Base-by-base conservation (phyloP, 2,113 vertebrate genomes). In the Turnix velox region DNA sequence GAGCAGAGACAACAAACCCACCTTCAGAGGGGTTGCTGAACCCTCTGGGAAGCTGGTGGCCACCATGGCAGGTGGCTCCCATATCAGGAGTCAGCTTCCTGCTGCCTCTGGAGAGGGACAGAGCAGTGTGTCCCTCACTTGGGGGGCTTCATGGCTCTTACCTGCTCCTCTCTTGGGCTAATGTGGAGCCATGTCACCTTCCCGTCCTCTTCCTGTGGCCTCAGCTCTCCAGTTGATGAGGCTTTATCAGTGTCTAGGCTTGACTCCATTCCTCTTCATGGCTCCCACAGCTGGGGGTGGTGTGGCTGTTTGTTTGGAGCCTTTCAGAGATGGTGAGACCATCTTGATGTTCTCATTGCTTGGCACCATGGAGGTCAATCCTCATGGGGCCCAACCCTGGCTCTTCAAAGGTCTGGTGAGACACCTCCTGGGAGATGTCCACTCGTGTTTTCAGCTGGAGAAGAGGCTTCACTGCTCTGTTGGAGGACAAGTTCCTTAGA, bases 1-100 rank as follows among this genome's bases (percentile, higher is more conserved):
- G n/a, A 19, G 23, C 1, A 0, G 17, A 0, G 12, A 4, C 9
- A 54, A 3, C 35, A 54, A 68, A 62, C 39, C 46, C 0, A 0
- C 1, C 22, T 3, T 4, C 0, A 17, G 40, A 4, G 4, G 3
- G 9, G 14, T 23, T 23, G 27, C 27, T 4, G 18, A 57, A 20
- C 5, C 40, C 33, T 39, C 40, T 4, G 10, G 33, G 54, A 14
- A 46, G 69, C 37, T 66, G 46, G 14, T 6, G 51, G 25, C 39
- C 74, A 7, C 19, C 31, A 1, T 0, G 9, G 31, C 46, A 65
- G 73, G 43, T 68, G 72, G 4, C 20, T 13, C 43, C 48, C 3
- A 1, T 0, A 3, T 25, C 40, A 5, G 69, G 35, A 17, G 20
- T 33, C 31, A 31, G 25, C 49, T 33, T 11, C 25, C 45, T 51